Conservation (phyloP, 37 sponge, comb jelly and placozoan species). For the Halisarca cf. caerulea region DNA sequence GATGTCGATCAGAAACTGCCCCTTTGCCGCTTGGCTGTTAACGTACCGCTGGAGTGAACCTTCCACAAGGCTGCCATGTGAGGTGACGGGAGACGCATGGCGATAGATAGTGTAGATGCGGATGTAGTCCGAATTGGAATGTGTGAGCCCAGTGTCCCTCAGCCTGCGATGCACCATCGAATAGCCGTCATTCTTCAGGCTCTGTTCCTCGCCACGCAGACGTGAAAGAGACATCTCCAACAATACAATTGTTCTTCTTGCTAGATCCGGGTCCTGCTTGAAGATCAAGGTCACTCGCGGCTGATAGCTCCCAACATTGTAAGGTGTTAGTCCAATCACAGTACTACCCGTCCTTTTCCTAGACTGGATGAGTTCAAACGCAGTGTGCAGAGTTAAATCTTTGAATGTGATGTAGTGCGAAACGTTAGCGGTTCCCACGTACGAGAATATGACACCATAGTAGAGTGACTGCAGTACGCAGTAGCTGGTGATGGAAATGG, state of each 20-base stretch:
- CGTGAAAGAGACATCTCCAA: not conserved
- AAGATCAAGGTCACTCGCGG: conserved; percentile 15
- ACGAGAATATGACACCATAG: conserved; percentile 19
- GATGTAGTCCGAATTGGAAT: not conserved
- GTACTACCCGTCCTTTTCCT: not conserved
- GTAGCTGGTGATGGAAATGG: not conserved
- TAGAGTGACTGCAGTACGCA: not conserved
- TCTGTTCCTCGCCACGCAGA: not conserved
- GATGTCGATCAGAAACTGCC: not conserved
- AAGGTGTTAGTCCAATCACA: not conserved
- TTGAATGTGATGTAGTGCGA: not conserved
- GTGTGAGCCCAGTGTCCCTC: not conserved
- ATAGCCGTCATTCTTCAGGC: not conserved
- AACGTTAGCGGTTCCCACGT: not conserved
- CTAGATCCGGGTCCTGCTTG: not conserved
- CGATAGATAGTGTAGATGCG: conserved; percentile 7
- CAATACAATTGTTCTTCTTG: not conserved
- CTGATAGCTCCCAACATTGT: not conserved
- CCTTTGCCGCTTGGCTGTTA: not conserved
- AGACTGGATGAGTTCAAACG: not conserved
- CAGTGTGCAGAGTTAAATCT: conserved; percentile 6
- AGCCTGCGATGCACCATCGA: not conserved
- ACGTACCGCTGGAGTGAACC: not conserved
- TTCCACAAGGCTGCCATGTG: not conserved
- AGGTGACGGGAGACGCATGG: not conserved